These are phyloP conservation scores for Clarias laeviceps DNA, from an alignment of 2,797 vertebrate species.

Conservation along the genomic window DNA sequence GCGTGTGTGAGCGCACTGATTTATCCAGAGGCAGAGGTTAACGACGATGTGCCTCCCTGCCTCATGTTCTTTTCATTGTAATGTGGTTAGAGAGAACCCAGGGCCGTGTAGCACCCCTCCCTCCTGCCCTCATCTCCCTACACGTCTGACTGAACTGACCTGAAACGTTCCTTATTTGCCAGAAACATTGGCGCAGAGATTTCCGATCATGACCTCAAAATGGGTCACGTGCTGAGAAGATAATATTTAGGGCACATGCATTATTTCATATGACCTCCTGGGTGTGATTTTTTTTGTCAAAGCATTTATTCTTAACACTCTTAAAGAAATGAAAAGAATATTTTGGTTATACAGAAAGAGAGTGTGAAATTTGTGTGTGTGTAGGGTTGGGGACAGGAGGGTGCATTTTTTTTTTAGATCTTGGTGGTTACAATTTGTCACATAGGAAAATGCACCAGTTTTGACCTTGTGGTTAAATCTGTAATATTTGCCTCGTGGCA, in stretches of 20 bases:
- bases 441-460: too few species aligned
- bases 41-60: slow-evolving; percentile 81
- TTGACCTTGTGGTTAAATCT: too few species aligned
- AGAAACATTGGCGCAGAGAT: slow-evolving; percentile 27
- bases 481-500: background rate
- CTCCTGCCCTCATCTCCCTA: slow-evolving; percentile 34
- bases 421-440: too few species aligned
- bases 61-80: slow-evolving; percentile 84
- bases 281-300: background rate
- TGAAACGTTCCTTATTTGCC: slow-evolving; percentile 51
- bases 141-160: slow-evolving; percentile 49
- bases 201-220: slow-evolving; percentile 22
- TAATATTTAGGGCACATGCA: slow-evolving; percentile 3
- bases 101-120: slow-evolving; percentile 58
- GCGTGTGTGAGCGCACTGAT: slow-evolving; percentile 81
- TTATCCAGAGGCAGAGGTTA: slow-evolving; percentile 87
- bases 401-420: too few species aligned
- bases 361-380: background rate
- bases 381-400: background rate
- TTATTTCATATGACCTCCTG: slow-evolving; percentile 20
- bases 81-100: slow-evolving; percentile 77
- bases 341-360: background rate
- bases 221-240: slow-evolving; percentile 26
- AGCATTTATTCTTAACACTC: slow-evolving; percentile 23
- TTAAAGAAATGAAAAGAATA: slow-evolving; percentile 10